phyloP scores from a whole-genome alignment of 2,113 vertebrate species.

The Trogon surrucura region DNA sequence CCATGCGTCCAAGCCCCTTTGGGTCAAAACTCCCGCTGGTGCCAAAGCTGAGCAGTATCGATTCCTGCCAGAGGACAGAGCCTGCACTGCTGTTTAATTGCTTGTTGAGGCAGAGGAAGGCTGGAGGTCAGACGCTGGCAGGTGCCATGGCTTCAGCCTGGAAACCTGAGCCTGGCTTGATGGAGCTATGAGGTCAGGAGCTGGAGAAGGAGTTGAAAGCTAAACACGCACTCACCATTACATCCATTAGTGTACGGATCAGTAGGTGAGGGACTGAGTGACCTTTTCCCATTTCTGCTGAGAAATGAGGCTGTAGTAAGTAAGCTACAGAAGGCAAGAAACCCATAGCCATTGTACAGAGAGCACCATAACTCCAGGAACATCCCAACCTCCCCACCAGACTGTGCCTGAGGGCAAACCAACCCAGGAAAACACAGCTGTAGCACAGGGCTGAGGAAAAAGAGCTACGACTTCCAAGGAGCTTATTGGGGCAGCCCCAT shows the following conservation, averaged over 20 bases:
- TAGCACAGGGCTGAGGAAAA: not conserved
- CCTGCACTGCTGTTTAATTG: not conserved
- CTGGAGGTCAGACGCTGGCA: not conserved
- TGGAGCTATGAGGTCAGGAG: not conserved
- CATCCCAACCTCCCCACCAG: not conserved
- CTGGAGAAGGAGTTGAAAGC: not conserved
- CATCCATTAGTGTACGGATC: not conserved
- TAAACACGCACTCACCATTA: not conserved
- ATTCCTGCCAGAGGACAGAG: not conserved
- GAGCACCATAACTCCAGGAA: not conserved
- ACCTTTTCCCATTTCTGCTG: not conserved
- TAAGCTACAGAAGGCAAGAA: not conserved
- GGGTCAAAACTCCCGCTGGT: not conserved
- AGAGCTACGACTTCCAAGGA: not conserved
- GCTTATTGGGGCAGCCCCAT: not conserved
- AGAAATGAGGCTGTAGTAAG: not conserved
- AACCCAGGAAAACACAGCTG: not conserved
- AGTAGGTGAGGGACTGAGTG: not conserved
- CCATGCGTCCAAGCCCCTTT: fast-evolving
- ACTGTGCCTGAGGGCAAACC: fast-evolving
- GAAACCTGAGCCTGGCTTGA: constrained; percentile 32
- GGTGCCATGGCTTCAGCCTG: not conserved
- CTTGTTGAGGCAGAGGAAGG: not conserved
- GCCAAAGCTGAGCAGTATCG: not conserved
- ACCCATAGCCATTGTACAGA: not conserved